Conservation (phyloP, 2,113 vertebrate species). For the Shinisaurus crocodilurus region DNA sequence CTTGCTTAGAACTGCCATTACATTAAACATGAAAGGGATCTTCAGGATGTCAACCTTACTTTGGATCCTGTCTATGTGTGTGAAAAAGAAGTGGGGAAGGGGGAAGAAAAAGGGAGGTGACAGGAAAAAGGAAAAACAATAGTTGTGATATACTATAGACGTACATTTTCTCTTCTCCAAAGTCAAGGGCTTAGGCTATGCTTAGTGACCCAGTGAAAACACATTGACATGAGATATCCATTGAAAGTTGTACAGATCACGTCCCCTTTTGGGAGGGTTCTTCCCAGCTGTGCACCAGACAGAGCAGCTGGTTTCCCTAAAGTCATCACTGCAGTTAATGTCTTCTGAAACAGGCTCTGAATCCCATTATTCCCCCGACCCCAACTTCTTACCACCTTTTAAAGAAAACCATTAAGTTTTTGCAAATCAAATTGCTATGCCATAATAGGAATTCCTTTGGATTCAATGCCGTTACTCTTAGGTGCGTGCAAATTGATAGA, state of each 20-base stretch:
- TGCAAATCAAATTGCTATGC: not conserved
- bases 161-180: not conserved
- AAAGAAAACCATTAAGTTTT: not conserved
- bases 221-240: not conserved
- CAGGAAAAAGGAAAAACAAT: not conserved
- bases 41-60: constrained; percentile 27
- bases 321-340: not conserved
- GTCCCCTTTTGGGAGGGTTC: not conserved
- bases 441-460: not conserved
- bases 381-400: not conserved
- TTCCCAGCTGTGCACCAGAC: not conserved
- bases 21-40: not conserved
- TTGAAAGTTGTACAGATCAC: not conserved
- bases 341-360: not conserved
- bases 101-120: not conserved
- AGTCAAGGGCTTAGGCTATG: not conserved
- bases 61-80: not conserved
- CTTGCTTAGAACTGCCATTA: not conserved
- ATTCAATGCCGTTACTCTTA: constrained; percentile 26
- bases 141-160: not conserved
- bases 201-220: constrained; percentile 16
- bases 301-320: not conserved
- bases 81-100: too few species aligned
- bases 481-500: constrained; percentile 61
- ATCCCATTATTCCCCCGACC: not conserved